Evolutionary conservation across 2,797 vertebrate species (phyloP), one percentile per base, ranked within the genome.

Genomic region (Poeciliopsis presidionis): DNA sequence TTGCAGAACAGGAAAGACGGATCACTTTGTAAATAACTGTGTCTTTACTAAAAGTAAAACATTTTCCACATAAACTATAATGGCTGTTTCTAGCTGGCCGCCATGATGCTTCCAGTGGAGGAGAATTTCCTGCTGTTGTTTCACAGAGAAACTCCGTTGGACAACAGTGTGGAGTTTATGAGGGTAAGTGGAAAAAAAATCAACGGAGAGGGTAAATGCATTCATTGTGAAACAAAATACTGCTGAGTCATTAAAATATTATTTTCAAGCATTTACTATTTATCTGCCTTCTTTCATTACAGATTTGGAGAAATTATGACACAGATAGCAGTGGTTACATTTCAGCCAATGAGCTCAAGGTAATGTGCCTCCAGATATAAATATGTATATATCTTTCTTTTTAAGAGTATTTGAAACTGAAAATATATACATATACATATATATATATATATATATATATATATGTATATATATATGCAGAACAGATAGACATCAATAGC

Each of bases 131-230:
- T 99, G 65, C 94, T 98, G 74, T 90, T 98, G 87, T 99, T 99
- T 84, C 97, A 95, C 84, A 88, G 95, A 84, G 97, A 99, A 94
- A 95, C 96, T 2, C 96, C 97, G 0, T 90, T 99, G 95, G 96
- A 98, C 92, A 97, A 96, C 93, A 99, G 98, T 0, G 97, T 99
- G 91, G 97, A 98, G 93, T 99, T 99, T 74, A 99, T 99, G 97
- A 93, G 96, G 96, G 98, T 98, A 83, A 91, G 96, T 57, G 74
- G 74, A 81, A 76, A 74, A 74, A 33, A 85, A 61, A n/a, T 77
- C 77, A 73, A 63, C 14, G 4, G 57, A 33, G 16, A 61, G 4
- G 13, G 3, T 11, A 72, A 33, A 36, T 63, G 59, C 59, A 63
- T 63, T 36, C 2, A 33, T 36, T 18, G 30, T 61, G 33, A 57